Base-by-base conservation (phyloP, 1,140 invertebrate genomes). In the Lutraria rhynchaena region DNA sequence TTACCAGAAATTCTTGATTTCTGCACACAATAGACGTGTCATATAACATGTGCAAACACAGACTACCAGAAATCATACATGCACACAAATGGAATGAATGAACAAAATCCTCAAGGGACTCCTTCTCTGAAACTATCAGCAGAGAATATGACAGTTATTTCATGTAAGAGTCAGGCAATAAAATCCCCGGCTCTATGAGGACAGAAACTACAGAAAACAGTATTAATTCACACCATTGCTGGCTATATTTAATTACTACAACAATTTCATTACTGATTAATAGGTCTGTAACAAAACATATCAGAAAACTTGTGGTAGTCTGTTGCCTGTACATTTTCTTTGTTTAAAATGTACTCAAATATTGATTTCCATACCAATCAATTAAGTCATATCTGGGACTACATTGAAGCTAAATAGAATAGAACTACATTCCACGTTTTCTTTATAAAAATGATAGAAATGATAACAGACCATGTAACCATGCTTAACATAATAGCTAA, bases 331-430 rank as follows among this genome's bases (percentile, higher is more conserved):
- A 22, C 67, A 49, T 15, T n/a, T 41, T 71, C 69, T 71, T 55
- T 55, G 69, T 71, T 71, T 71, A 71, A n/a, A 71, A 55, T 55
- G 49, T 53, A 55, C 53, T 71, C 17, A 24, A 75, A 63, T 75
- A 75, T 75, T 75, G 73, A 75, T 75, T 75, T 61, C 41, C 27
- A 60, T 44, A 74, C 71, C 35, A 58, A 53, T 58, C 71, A 74
- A 60, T 74, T 74, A 58, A 74, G 71, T 55, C 71, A 74, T 58
- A 74, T 58, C 22, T 41, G 17, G 17, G 37, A 53, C 27, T 33
- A 11, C 15, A 27, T 35, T 27, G 55, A 53, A 46, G 49, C 4
- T n/a, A 17, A 2, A 35, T 22, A 46, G 46, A 60, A 27, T 41
- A 44, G 22, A 22, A 44, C 15, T 24, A 33, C 29, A n/a, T 74